Evolutionary conservation across 2,113 vertebrate species (phyloP).

Genomic region (Nothobranchius furzeri): DNA sequence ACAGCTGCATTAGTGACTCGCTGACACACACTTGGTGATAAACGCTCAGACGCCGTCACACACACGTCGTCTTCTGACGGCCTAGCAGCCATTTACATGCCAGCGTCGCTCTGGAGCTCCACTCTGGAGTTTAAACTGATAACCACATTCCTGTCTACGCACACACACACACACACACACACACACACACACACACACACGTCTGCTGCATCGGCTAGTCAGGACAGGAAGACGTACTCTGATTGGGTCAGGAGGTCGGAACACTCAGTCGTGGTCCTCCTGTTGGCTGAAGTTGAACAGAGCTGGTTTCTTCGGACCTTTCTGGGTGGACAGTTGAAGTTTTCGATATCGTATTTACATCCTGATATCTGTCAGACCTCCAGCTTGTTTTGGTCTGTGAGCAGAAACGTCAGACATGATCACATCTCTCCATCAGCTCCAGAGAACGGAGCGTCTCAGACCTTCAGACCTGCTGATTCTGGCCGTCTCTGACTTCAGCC

Average conservation of each 20-base stretch:
- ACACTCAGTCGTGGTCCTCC: not conserved
- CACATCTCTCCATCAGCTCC: too few species aligned
- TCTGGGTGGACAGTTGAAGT: too few species aligned
- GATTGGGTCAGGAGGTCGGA: constrained; percentile 47
- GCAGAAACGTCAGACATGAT: too few species aligned
- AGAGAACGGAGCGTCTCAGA: too few species aligned
- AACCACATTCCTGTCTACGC: constrained; percentile 50
- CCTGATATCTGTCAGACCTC: too few species aligned
- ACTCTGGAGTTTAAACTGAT: constrained; percentile 59
- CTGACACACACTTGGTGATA: constrained; percentile 47
- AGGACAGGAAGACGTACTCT: constrained; percentile 41
- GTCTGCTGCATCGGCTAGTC: constrained; percentile 10
- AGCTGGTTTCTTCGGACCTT: not conserved
- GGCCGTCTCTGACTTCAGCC: too few species aligned
- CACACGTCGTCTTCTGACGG: constrained; percentile 36
- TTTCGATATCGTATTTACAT: too few species aligned
- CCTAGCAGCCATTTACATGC: constrained; percentile 61
- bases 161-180: constrained; percentile 26
- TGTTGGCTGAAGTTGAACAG: constrained; percentile 36
- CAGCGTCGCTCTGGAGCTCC: constrained; percentile 39
- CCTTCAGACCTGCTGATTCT: too few species aligned
- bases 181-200: constrained; percentile 20
- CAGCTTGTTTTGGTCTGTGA: too few species aligned
- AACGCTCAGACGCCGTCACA: constrained; percentile 26
- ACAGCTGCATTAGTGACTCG: constrained; percentile 46